Evolutionary conservation across 2,797 vertebrate species (phyloP), one percentile per base, ranked within the genome.

Genomic region (Microctenopoma lineatum): DNA sequence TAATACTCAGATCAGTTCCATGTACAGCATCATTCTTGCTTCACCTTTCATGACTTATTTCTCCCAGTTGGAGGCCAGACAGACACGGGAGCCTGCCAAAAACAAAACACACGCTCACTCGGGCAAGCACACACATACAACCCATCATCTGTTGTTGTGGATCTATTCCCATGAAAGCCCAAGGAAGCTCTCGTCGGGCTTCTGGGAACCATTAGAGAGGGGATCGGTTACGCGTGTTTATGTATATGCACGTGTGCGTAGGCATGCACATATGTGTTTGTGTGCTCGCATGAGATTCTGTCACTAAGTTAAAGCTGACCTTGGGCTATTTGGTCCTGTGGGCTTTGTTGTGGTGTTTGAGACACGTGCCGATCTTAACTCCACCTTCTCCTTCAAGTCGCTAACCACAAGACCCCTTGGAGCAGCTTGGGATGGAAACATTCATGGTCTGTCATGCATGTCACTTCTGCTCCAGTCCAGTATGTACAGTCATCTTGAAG

Each of bases 121-220:
- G 53, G 38, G 66, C 65, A 47, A 44, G 45, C 48, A 72, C 58
- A 71, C 66, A 51, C 59, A 76, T 77, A 79, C 79, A 84, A 55
- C 66, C 72, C 79, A 89, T 91, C 86, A 88, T 90, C 87, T 89
- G 87, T 89, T 88, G 85, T 81, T 91, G 87, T 91, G 83, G 83
- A 88, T 88, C 89, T 89, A 87, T 89, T 92, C 89, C 87, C 87
- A 87, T 89, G 88, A 89, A 91, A 90, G 87, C 86, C 84, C 86
- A 90, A 89, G 91, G 88, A 90, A 85, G 84, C 90, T 90, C 80
- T 79, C 77, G 76, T 76, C 63, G 1, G 75, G 81, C 89, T 92
- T 91, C 90, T 91, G 89, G 89, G 87, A 93, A 88, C 83, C 81
- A 91, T 92, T 92, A 92, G 81, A 82, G 80, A 56, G 25, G 67